phyloP scores from a whole-genome alignment of 2,113 vertebrate species.

The Gracilinanus agilis region DNA sequence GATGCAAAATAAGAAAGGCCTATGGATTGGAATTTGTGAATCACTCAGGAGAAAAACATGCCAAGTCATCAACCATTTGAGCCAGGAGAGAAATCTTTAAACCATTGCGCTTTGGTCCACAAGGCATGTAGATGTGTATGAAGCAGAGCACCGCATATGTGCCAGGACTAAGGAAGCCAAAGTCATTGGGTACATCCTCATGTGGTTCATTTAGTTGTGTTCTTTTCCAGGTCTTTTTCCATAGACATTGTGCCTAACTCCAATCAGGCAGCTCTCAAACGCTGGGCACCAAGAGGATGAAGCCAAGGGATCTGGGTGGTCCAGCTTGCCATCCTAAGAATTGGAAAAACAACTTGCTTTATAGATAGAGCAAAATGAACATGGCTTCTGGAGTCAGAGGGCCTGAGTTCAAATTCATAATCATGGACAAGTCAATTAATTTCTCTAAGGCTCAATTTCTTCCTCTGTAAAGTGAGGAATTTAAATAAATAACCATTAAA shows the following conservation, averaged over 20 bases:
- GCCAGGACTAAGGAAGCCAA: slow-evolving; percentile 9
- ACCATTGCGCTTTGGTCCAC: slow-evolving; percentile 23
- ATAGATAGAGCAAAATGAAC: background rate
- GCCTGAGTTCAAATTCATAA: background rate
- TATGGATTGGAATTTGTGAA: slow-evolving; percentile 59
- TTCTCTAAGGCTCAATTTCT: background rate
- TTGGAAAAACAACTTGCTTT: background rate
- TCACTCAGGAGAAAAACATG: slow-evolving; percentile 61
- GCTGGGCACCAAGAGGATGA: background rate
- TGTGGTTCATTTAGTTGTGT: background rate
- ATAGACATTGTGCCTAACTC: background rate
- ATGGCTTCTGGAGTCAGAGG: background rate
- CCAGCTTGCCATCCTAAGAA: background rate
- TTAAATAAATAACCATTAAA: background rate
- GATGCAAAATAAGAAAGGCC: slow-evolving; percentile 47
- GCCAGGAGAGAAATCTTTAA: slow-evolving; percentile 58
- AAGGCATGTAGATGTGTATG: slow-evolving; percentile 39
- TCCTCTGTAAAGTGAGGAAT: background rate
- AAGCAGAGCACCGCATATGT: slow-evolving; percentile 52
- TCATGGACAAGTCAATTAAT: background rate
- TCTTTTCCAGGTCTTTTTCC: background rate
- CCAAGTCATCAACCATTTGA: slow-evolving; percentile 50
- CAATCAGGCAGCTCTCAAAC: slow-evolving; percentile 30
- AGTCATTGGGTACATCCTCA: background rate
- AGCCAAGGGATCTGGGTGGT: background rate